A percentile compares a stretch with the other conserved stretches of the same genome.
Evolutionary conservation across 2,113 vertebrate genomes (phyloP).

Genomic region (Hystrix cristata): DNA sequence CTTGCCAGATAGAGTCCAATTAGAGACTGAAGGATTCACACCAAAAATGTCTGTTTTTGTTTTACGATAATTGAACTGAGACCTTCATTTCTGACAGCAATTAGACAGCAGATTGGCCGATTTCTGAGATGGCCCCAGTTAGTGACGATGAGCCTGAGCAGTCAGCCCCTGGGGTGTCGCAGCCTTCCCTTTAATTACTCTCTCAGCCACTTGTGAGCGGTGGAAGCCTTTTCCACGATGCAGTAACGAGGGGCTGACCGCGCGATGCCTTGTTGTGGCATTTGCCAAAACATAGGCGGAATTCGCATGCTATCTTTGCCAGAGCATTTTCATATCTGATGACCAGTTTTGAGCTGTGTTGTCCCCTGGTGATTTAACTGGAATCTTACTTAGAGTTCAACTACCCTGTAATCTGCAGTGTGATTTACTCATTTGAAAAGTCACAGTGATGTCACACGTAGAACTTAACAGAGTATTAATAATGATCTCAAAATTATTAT

Average conservation of each 20-base stretch:
- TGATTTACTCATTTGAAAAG: not conserved
- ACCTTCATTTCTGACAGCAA: conserved; percentile 23
- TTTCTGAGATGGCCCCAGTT: not conserved
- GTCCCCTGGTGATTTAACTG: not conserved
- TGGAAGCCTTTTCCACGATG: rapidly evolving
- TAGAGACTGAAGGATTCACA: not conserved
- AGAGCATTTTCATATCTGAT: not conserved
- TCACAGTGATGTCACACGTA: rapidly evolving
- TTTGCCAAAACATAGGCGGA: not conserved
- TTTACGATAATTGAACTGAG: not conserved
- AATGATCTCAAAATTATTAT: rapidly evolving
- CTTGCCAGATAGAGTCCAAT: not conserved
- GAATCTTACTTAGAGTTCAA: not conserved
- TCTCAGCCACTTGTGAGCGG: rapidly evolving
- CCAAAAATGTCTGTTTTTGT: not conserved
- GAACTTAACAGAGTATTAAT: not conserved
- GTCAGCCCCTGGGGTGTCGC: rapidly evolving
- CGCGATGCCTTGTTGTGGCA: rapidly evolving
- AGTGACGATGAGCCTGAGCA: not conserved
- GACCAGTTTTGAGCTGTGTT: not conserved
- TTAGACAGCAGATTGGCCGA: not conserved
- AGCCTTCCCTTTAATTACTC: rapidly evolving
- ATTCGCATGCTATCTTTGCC: not conserved
- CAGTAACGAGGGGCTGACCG: rapidly evolving
- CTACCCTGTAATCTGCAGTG: not conserved